Conservation (phyloP, 2,113 vertebrate genomes). For the Erinaceus europaeus region DNA sequence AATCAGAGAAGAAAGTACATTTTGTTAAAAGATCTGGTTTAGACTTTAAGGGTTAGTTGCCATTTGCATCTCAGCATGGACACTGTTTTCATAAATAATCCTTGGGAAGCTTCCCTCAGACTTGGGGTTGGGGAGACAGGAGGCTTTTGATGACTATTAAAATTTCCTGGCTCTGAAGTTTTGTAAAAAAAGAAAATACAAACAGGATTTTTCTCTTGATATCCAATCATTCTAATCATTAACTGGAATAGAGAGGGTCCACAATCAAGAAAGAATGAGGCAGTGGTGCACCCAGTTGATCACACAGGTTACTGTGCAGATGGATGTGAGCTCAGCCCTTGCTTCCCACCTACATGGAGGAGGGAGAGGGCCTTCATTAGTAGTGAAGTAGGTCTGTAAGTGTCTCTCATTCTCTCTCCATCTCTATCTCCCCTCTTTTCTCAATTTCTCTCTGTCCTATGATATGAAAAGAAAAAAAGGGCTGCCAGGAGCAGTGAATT, state of each 20-base stretch:
- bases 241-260: too few relatives aligned
- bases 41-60: background rate
- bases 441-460: too few relatives aligned
- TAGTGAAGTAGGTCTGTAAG: too few relatives aligned
- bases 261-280: background rate
- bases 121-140: fast-evolving
- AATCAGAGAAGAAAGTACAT: background rate
- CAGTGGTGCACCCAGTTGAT: too few relatives aligned
- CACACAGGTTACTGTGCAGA: too few relatives aligned
- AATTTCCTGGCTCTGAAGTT: background rate
- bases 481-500: too few relatives aligned
- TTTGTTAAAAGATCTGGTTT: background rate
- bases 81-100: background rate
- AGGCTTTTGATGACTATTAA: background rate
- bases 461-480: too few relatives aligned
- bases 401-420: too few relatives aligned
- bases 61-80: background rate
- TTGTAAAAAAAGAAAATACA: background rate
- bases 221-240: background rate
- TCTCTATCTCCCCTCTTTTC: too few relatives aligned
- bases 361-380: too few relatives aligned
- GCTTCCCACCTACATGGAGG: too few relatives aligned
- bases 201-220: background rate
- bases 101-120: background rate
- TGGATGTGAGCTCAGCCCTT: too few relatives aligned